Evolutionary conservation across 2,113 vertebrate species (phyloP).

Genomic region (Synchiropus splendidus): DNA sequence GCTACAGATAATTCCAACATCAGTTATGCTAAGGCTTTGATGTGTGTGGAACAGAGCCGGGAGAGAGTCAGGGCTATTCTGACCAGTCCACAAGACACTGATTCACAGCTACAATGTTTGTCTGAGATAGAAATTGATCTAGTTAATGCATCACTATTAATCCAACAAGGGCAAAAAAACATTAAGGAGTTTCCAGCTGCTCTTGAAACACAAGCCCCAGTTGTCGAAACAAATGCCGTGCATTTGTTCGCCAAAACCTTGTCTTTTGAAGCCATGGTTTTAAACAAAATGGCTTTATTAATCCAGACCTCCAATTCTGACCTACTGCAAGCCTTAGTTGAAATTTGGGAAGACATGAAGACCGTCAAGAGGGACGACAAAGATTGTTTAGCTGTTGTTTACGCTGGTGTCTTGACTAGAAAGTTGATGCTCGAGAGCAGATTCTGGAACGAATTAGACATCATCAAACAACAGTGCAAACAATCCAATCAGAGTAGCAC

Average conservation of each 20-base stretch:
- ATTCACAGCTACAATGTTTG: conserved; percentile 56
- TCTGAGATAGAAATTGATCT: conserved; percentile 72
- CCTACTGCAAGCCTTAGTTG: conserved; percentile 64
- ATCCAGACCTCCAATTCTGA: conserved; percentile 73
- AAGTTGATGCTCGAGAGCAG: conserved; percentile 81
- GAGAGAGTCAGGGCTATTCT: conserved; percentile 73
- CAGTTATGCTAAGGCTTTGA: conserved; percentile 72
- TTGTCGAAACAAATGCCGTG: conserved; percentile 54
- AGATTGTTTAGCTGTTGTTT: conserved; percentile 56
- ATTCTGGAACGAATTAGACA: conserved; percentile 80
- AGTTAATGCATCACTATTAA: conserved; percentile 64
- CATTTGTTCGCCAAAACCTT: conserved; percentile 76
- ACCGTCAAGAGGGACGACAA: conserved; percentile 49
- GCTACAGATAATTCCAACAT: conserved; percentile 32
- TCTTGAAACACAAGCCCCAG: conserved; percentile 11
- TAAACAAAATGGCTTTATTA: conserved; percentile 81
- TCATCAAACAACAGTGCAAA: conserved; percentile 26
- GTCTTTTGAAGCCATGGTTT: conserved; percentile 78
- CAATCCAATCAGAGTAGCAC: conserved; percentile 19
- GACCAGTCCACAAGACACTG: conserved; percentile 44
- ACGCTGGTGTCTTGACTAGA: conserved; percentile 74
- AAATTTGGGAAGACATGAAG: conserved; percentile 69
- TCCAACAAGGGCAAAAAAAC: conserved; percentile 48
- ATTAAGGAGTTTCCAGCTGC: conserved; percentile 28
- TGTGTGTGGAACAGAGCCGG: conserved; percentile 75